Base-by-base conservation (phyloP, 2,113 vertebrate genomes). In the Glaucidium brasilianum region DNA sequence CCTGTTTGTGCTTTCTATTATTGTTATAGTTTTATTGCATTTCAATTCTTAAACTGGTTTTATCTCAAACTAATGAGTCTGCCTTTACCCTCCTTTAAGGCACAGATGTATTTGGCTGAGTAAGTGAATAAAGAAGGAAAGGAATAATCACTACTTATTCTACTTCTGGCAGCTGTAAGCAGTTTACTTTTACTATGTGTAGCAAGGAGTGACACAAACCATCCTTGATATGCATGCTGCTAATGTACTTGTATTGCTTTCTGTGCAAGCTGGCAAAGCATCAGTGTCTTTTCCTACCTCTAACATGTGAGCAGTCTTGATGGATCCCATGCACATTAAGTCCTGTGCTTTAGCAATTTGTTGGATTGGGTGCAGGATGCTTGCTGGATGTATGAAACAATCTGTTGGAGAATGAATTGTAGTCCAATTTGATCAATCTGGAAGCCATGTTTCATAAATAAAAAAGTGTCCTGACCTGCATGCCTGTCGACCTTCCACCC, bases 301-400 rank as follows among this genome's bases (percentile, higher is more conserved):
- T 85, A 50, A 12, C n/a, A 12, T 0, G 0, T 34, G 9, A 50
- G 18, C 0, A 2, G 30, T 52, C 34, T 22, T 74, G 13, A 37
- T 63, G 52, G 79, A 26, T 37, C 39, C 53, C 9, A 9, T 1
- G 1, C 2, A 18, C n/a, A 17, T 0, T 30, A 45, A 30, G 34
- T 43, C n/a, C 52, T 79, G 37, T 72, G 53, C 30, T 85, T 52
- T 8, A 47, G 34, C 10, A 64, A 0, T 14, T 34, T 62, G 8
- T 35, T 74, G 49, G 19, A n/a, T 34, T 39, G 25, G n/a, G 43
- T 5, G 0, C 35, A 77, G 45, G 30, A 35, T 69, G 68, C 5
- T 15, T 41, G 25, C 66, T 94, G 89, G 32, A 23, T 74, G 37
- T 1, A 60, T 52, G 67, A 78, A 93, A 37, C 10, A 34, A 3